Evolutionary conservation across 2,797 vertebrate species (phyloP).

Genomic region (Myiotriccus ornatus): DNA sequence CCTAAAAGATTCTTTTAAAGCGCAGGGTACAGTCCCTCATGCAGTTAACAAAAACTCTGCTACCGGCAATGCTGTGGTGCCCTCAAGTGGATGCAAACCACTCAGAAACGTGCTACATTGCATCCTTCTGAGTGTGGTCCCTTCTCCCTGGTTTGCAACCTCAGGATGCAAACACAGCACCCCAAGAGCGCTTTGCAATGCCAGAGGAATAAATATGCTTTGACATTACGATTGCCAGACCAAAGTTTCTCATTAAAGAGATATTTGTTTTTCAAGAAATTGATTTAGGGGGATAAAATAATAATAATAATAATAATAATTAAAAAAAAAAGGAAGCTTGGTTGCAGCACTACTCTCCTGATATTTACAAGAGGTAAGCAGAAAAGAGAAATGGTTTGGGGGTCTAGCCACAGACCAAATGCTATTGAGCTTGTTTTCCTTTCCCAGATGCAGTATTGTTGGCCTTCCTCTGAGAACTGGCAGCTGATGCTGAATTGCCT

Average conservation of each 20-base stretch:
- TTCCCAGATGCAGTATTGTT: background rate
- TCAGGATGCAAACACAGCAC: fast-evolving
- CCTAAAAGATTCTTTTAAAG: background rate
- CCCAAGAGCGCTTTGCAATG: background rate
- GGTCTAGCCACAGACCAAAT: background rate
- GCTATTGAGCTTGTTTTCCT: background rate
- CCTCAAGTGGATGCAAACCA: conserved; percentile 38
- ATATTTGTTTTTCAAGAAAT: background rate
- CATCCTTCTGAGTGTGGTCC: fast-evolving
- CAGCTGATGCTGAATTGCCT: background rate
- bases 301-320: no score
- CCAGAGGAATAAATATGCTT: background rate
- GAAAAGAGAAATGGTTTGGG: background rate
- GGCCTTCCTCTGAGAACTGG: background rate
- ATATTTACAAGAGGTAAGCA: background rate
- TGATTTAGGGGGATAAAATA: background rate
- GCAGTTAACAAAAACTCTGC: background rate
- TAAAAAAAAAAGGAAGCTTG: fast-evolving
- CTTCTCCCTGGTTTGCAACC: background rate
- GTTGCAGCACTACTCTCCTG: background rate
- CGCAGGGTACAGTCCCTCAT: fast-evolving
- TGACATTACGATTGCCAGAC: background rate
- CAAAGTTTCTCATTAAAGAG: background rate
- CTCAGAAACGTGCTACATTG: background rate
- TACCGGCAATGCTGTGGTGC: background rate